Evolutionary conservation across 2,888 invertebrate species (phyloP).

Genomic region (Mechanitis messenoides): DNA sequence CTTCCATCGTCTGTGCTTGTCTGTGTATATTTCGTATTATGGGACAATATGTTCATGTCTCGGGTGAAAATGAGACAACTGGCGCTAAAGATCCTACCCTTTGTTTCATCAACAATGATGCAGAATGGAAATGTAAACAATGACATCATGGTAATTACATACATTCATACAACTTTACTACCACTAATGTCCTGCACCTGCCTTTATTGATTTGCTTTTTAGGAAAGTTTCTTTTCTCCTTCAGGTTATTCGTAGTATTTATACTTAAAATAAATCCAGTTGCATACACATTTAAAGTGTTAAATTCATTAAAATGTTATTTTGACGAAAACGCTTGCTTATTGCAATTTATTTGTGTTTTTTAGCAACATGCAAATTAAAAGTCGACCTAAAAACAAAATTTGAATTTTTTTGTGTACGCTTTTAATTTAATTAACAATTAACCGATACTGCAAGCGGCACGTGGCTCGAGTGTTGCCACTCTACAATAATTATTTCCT

Average conservation of each 20-base stretch:
- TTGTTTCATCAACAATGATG: slow-evolving; percentile 1
- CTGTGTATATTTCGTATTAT: no score
- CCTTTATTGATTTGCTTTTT: neutral
- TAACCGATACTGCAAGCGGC: slow-evolving; percentile 31
- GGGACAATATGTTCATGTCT: slow-evolving; percentile 1
- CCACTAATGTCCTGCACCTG: slow-evolving; percentile 1
- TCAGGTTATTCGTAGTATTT: no score
- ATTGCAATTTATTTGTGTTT: neutral
- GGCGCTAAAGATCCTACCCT: neutral
- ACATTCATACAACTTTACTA: neutral
- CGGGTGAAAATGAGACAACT: neutral
- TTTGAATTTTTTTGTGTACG: slow-evolving; percentile 3
- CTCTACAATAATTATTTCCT: slow-evolving; percentile 72
- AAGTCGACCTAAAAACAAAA: slow-evolving; percentile 6
- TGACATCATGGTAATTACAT: neutral
- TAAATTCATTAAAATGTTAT: neutral
- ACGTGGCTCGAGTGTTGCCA: slow-evolving; percentile 58
- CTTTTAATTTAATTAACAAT: slow-evolving; percentile 39
- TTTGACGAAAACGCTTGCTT: neutral
- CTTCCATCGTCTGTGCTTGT: no score
- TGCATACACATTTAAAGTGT: no score
- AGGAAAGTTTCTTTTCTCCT: no score
- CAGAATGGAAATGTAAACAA: neutral
- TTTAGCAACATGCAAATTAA: neutral
- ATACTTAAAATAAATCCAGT: no score